Base-by-base conservation (phyloP, 2,113 vertebrate species). In the Felis catus region DNA sequence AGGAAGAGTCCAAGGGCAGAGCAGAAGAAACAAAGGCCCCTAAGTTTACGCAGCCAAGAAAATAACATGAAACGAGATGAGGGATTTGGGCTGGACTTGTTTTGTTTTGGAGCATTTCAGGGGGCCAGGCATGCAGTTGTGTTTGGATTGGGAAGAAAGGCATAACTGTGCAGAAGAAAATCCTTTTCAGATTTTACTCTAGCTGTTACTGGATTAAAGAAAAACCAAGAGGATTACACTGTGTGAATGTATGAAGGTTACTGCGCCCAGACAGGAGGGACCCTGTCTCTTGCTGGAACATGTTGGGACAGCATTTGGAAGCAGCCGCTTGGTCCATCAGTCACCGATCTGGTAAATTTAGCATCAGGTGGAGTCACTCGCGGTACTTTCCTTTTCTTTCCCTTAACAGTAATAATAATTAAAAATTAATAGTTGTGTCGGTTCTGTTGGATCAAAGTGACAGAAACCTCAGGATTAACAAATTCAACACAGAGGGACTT, bases 31-130 rank as follows among this genome's bases (percentile, higher is more conserved):
- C 66, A 89, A 96, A 95, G 65, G 68, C n/a, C 68, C 33, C 70
- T 89, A 65, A 91, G 66, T 89, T 45, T 73, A 31, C 71, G 10
- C 55, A 70, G 89, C 94, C 94, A 89, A 96, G 94, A 96, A 91
- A 96, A 96, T 41, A 95, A 53, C 63, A 65, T 80, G 68, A 79
- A 92, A 79, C 16, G 1, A 70, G 53, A 96, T 94, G 85, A 97
- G 82, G 90, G 92, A 78, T 95, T 93, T 48, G 14, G 48, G 68
- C 82, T 61, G 79, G 87, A 79, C 33, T 70, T 96, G 95, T 95
- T 98, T 98, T 96, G 94, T 95, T 98, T 95, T 89, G 82, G 78
- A 96, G 63, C 53, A 73, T 95, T 96, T 94, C 82, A 93, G 88
- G 93, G 61, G 84, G 65, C 78, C 31, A 83, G 86, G 48, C 84